phyloP scores from a whole-genome alignment of 2,113 vertebrate species.

The Ariopsis seemanni region DNA sequence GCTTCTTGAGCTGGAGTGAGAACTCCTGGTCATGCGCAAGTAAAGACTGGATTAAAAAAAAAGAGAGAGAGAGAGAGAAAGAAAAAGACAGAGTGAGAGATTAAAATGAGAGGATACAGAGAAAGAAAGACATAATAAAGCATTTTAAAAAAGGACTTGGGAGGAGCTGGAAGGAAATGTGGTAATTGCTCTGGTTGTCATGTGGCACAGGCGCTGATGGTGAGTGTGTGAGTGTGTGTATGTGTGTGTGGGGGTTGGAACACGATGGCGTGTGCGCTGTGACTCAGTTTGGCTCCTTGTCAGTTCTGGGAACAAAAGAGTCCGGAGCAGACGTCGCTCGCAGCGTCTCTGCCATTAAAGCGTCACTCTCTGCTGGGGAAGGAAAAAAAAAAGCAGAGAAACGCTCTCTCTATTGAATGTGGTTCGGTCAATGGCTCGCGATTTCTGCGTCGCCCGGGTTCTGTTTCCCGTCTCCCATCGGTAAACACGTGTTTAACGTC shows the following conservation, averaged over 20 bases:
- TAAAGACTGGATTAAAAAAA: conserved; percentile 53
- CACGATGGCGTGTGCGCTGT: conserved; percentile 61
- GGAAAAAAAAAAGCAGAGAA: not conserved
- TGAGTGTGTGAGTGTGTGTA: conserved; percentile 69
- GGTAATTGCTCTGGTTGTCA: conserved; percentile 74
- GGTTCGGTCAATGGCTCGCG: not conserved
- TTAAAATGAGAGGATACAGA: conserved; percentile 62
- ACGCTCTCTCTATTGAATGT: not conserved
- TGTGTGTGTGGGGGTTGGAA: conserved; percentile 21
- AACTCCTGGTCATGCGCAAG: conserved; percentile 89
- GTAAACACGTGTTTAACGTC: conserved; percentile 21
- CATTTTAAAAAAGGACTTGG: conserved; percentile 47
- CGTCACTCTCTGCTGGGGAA: not conserved
- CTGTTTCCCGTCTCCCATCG: conserved; percentile 2
- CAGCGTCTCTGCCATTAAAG: conserved; percentile 23
- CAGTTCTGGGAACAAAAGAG: conserved; percentile 63
- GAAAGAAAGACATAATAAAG: conserved; percentile 47
- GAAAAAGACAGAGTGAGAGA: conserved; percentile 47
- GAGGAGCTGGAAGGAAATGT: conserved; percentile 64
- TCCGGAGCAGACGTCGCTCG: conserved; percentile 63
- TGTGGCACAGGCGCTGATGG: conserved; percentile 69
- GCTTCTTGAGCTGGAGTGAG: conserved; percentile 87
- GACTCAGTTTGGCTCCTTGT: conserved; percentile 66
- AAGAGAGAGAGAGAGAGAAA: conserved; percentile 30
- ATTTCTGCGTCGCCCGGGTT: not conserved